Evolutionary conservation across 2,888 invertebrate genomes (phyloP).

Genomic region (Pseudococcus jackbeardsleyi): DNA sequence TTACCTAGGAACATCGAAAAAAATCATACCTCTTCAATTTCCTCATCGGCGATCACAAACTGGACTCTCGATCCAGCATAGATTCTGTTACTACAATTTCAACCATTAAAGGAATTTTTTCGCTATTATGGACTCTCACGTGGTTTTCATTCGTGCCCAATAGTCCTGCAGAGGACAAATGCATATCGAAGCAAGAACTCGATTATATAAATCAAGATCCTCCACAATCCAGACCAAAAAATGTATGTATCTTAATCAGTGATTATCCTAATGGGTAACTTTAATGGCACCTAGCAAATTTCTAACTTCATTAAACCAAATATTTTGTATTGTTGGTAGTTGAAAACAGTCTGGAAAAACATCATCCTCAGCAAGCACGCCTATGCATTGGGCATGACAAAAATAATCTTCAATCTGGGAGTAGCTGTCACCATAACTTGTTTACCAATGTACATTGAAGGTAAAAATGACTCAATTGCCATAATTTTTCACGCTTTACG

Average conservation of each 20-base stretch:
- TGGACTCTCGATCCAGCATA: too few species aligned
- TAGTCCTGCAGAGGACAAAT: slow-evolving; percentile 81
- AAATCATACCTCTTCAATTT: too few species aligned
- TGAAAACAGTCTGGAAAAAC: background rate
- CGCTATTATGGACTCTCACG: slow-evolving; percentile 79
- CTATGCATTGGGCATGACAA: background rate
- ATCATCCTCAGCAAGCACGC: background rate
- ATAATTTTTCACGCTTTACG: too few species aligned
- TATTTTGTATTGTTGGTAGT: background rate
- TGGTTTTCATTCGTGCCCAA: slow-evolving; percentile 82
- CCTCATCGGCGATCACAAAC: too few species aligned
- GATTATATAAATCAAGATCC: slow-evolving; percentile 75
- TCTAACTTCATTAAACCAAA: background rate
- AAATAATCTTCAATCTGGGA: background rate
- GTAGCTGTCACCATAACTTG: background rate
- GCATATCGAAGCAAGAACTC: slow-evolving; percentile 80
- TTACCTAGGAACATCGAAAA: too few species aligned
- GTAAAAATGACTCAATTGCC: background rate
- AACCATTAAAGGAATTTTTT: slow-evolving; percentile 73
- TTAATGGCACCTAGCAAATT: background rate
- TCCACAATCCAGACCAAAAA: background rate
- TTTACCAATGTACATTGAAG: background rate
- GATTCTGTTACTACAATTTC: too few species aligned
- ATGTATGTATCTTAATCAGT: background rate
- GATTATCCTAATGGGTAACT: too few species aligned